Evolutionary conservation across 2,888 invertebrate species (phyloP), one percentile per base, ranked within the genome.

Genomic region (Rosalia funebris): DNA sequence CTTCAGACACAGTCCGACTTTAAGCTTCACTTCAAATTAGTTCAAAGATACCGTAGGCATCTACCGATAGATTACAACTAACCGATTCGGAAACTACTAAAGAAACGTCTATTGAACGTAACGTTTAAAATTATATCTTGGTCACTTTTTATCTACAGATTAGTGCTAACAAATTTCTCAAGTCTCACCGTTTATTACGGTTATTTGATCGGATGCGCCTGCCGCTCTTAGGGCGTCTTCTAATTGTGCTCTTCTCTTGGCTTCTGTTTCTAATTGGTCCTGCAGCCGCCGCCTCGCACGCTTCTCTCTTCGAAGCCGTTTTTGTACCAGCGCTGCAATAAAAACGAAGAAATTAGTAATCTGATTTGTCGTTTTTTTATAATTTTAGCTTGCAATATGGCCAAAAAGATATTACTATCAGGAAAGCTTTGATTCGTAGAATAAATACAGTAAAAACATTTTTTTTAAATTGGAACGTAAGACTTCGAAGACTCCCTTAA

Each of bases 291-390:
- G 89, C 74, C 94, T 86, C 65, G 90, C 88, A 80, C 92, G 89
- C 71, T 91, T 87, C 80, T 96, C 96, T 76, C 93, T 91, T 85
- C 95, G 91, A 83, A 95, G 86, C 64, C 95, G 89, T 81, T 95
- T 95, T 82, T 95, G 95, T 82, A 92, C 93, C 79, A 92, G 85
- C 65, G 91, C 96, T 96, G 88, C 14, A 85, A 86, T 70, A 75
- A 75, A 72, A 66, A 59, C 64, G 65, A 62, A 58, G 2, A 15
- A 25, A 1, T 2, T 4, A 17, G 9, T 16, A 17, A 17, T n/a
- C n/a, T n/a, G n/a, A n/a, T n/a, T n/a, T n/a, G n/a, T n/a, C n/a
- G n/a, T n/a, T n/a, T n/a, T n/a, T n/a, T n/a, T n/a, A n/a, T n/a
- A n/a, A n/a, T n/a, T n/a, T n/a, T n/a, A n/a, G n/a, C n/a, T n/a